Evolutionary conservation across 2,113 vertebrate species (phyloP), one percentile per base, ranked within the genome.

Genomic region (Bubalus kerabau): DNA sequence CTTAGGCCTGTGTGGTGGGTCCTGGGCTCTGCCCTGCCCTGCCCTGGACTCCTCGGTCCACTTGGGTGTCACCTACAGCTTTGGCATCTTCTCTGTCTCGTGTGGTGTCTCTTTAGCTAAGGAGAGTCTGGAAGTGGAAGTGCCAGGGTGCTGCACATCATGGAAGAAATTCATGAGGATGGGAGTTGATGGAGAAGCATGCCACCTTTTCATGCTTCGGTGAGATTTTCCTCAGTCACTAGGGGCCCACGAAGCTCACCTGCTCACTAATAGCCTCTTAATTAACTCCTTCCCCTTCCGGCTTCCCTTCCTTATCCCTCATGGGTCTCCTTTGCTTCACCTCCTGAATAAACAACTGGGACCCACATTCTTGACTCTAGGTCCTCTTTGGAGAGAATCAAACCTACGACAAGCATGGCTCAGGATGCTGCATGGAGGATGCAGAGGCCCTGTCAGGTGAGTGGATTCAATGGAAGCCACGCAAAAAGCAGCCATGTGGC

Each of bases 11-110:
- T 71, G 15, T 5, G 24, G 76, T 2, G 76, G 32, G 28, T 36
- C 23, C 4, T 93, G 46, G 3, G 2, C 30, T 52, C 3, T 52
- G 14, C 3, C 32, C 19, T 1, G 0, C 1, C 40, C 12, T 80
- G 0, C 1, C 40, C 12, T 80, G 67, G 59, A 14, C 23, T 81
- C 10, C 12, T 14, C 57, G 17, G n/a, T 40, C 26, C 36, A n/a
- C 12, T 59, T 21, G 3, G 14, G 62, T 11, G 5, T 62, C 60
- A 36, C 11, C 17, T 54, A 21, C 0, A 8, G 28, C 14, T 60
- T 90, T 82, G 30, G 4, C 57, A 14, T 50, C 81, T 54, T 94
- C 28, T 60, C 21, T 4, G 6, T 91, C 64, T 52, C 19, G 2
- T 11, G 9, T 1, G 6, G 5, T 87, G 4, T 28, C 19, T 88